Base-by-base conservation (phyloP, 2,113 vertebrate genomes). In the Etia nguti region DNA sequence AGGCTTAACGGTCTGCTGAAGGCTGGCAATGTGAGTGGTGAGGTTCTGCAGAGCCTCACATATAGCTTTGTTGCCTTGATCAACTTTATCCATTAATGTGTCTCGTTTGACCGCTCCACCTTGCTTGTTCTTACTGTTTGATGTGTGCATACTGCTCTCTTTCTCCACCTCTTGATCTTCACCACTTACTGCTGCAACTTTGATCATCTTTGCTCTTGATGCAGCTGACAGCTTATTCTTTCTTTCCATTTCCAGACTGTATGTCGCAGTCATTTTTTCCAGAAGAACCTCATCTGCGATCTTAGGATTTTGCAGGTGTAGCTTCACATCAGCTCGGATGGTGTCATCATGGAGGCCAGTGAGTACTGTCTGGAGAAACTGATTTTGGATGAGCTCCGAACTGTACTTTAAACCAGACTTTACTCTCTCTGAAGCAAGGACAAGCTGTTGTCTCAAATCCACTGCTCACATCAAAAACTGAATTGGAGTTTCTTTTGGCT, bases 391-490 rank as follows among this genome's bases (percentile, higher is more conserved):
- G 8, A 87, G 38, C 7, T 82, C 79, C 41, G 24, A 1, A 15
- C 56, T 59, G 56, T 29, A 29, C 12, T 59, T 59, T 10, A 59
- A 12, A 26, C 22, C 22, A 26, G 24, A 57, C 55, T 26, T 29
- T 7, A 38, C 83, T 83, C 46, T 82, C 15, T 91, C 83, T 81
- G 84, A 91, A 2, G 85, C 85, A 52, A 83, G 50, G 11, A 80
- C 2, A 20, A 89, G 13, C 36, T 83, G 50, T 52, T 91, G 88
- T 29, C 86, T 89, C 6, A 91, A 31, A n/a, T 91, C 84, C 86
- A 91, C 85, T 2, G 65, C 65, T 60, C 50, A 2, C 4, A 85
- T 4, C 24, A 90, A 10, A 55, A 93, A 90, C 79, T 90, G 70
- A 1, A 75, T 29, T 1, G 22, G 65, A 1, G n/a, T 84, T n/a